Percentiles rank a stretch among this genome's conserved stretches.
phyloP scores from a whole-genome alignment of 2,888 invertebrate species.

The Heteromurus nitidus region DNA sequence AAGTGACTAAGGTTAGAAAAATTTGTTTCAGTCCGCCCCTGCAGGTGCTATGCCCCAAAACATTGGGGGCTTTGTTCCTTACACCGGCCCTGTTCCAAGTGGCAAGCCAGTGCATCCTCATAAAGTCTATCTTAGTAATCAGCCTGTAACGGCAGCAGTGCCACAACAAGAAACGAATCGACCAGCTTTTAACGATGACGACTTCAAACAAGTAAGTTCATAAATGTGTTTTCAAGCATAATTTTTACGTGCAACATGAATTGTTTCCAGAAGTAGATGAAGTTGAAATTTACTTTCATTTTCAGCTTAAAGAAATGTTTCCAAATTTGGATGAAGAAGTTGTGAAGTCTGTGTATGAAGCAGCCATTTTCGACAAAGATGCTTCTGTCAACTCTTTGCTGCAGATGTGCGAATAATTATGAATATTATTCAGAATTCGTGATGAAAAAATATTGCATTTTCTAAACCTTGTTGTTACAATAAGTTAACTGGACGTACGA shows the following conservation, averaged over 20 bases:
- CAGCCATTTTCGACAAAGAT: slow-evolving; percentile 92
- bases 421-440: no score
- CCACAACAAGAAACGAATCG: slow-evolving; percentile 55
- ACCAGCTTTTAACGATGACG: slow-evolving; percentile 76
- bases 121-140: slow-evolving; percentile 62
- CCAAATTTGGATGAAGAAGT: slow-evolving; percentile 95
- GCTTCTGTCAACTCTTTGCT: slow-evolving; percentile 92
- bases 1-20: neutral
- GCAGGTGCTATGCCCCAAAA: slow-evolving; percentile 44
- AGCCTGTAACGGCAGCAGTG: slow-evolving; percentile 66
- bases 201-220: slow-evolving; percentile 80
- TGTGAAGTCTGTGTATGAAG: slow-evolving; percentile 91
- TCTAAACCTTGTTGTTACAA: no score
- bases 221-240: neutral
- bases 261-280: no score
- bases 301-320: slow-evolving; percentile 95
- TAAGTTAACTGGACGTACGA: no score
- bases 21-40: slow-evolving; percentile 70
- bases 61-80: slow-evolving; percentile 58
- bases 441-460: neutral
- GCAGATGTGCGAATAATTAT: slow-evolving; percentile 81
- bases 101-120: slow-evolving; percentile 50
- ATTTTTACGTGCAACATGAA: no score
- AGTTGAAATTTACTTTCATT: slow-evolving; percentile 61
- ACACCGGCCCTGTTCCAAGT: slow-evolving; percentile 47